Evolutionary conservation across 2,888 invertebrate genomes (phyloP).

Genomic region (Heliconius ethilla): DNA sequence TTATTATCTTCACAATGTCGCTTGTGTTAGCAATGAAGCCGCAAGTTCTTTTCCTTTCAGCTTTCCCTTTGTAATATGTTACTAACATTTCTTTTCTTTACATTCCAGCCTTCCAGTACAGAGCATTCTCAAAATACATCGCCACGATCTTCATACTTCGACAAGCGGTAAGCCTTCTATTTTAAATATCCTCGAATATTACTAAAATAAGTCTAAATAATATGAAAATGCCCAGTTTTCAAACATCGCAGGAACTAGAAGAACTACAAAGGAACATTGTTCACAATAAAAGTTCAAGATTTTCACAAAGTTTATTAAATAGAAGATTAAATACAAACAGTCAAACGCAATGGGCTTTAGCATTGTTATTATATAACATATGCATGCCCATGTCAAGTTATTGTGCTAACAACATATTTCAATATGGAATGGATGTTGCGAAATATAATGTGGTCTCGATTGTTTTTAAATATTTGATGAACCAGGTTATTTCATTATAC

Average conservation of each 20-base stretch:
- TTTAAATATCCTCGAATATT: slow-evolving; percentile 20
- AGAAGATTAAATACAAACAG: slow-evolving; percentile 48
- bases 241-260: slow-evolving; percentile 60
- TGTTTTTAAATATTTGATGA: slow-evolving; percentile 64
- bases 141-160: slow-evolving; percentile 67
- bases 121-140: slow-evolving; percentile 58
- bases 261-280: slow-evolving; percentile 36
- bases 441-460: slow-evolving; percentile 67
- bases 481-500: slow-evolving; percentile 57
- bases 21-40: too few species aligned
- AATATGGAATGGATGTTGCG: slow-evolving; percentile 74
- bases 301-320: slow-evolving; percentile 47
- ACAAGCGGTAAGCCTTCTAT: slow-evolving; percentile 62
- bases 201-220: slow-evolving; percentile 7
- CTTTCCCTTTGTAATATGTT: too few species aligned
- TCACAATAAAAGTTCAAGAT: slow-evolving; percentile 18
- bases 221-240: slow-evolving; percentile 58
- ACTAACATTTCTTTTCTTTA: slow-evolving; percentile 25
- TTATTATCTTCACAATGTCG: too few species aligned
- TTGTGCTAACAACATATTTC: slow-evolving; percentile 68
- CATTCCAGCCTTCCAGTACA: slow-evolving; percentile 64
- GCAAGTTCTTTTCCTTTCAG: too few species aligned
- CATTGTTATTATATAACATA: slow-evolving; percentile 70
- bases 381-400: slow-evolving; percentile 74
- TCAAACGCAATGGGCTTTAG: slow-evolving; percentile 70